These are phyloP conservation scores for Sussaba pulchella DNA, from an alignment of 2,888 invertebrate genomes.

Conservation along the genomic window DNA sequence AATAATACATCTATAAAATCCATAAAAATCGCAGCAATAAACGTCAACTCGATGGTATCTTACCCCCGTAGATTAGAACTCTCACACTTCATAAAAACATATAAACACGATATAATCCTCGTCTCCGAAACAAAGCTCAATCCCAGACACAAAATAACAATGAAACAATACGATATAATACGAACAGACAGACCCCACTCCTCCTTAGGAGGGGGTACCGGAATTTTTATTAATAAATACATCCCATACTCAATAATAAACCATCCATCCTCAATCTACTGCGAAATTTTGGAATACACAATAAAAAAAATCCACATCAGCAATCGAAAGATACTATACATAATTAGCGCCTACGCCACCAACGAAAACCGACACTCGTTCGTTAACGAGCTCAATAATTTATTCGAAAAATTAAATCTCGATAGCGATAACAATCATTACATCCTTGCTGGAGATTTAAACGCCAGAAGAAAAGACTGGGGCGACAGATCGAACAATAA, in stretches of 20 bases:
- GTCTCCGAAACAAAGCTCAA: not conserved
- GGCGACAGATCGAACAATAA: not conserved
- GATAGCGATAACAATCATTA: not conserved
- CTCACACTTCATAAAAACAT: not conserved
- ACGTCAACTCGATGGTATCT: conserved; percentile 29
- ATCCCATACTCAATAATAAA: not conserved
- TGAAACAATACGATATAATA: conserved; percentile 6
- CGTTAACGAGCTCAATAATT: not conserved
- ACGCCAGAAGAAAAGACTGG: conserved; percentile 16
- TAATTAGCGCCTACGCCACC: not conserved
- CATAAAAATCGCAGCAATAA: conserved; percentile 23
- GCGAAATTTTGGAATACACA: not conserved
- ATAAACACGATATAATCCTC: conserved; percentile 22
- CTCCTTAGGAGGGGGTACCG: conserved; percentile 37
- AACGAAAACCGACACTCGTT: not conserved
- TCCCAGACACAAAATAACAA: not conserved
- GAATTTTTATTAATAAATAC: conserved; percentile 25
- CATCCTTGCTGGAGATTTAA: conserved; percentile 24
- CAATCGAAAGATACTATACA: not conserved
- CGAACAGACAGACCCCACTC: conserved; percentile 11
- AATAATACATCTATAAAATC: not conserved
- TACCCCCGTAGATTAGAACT: conserved; percentile 15
- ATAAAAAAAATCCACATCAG: not conserved
- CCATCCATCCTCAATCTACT: not conserved
- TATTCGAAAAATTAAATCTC: conserved; percentile 16